These are phyloP conservation scores for Carapus acus DNA, from an alignment of 2,797 vertebrate species.

Conservation along the genomic window DNA sequence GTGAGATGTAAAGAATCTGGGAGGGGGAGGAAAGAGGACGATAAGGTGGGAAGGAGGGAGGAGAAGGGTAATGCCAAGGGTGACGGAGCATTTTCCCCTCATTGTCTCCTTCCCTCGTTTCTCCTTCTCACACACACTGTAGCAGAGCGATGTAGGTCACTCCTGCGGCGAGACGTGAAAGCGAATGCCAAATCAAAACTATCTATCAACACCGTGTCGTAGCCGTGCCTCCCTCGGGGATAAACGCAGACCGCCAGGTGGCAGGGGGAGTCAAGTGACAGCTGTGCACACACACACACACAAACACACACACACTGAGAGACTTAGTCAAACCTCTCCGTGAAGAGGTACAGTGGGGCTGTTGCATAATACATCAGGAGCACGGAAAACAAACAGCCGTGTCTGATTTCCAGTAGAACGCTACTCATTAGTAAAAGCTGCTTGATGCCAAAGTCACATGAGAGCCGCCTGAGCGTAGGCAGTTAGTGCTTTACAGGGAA, in stretches of 20 bases:
- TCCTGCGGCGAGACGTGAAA: conserved; percentile 62
- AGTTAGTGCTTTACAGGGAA: too few relatives aligned
- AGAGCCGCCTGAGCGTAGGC: not conserved
- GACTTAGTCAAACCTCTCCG: conserved; percentile 1
- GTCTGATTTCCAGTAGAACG: conserved; percentile 8
- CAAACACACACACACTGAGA: not conserved
- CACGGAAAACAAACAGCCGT: conserved; percentile 13
- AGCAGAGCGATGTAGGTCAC: conserved; percentile 67
- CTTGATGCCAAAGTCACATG: conserved; percentile 7
- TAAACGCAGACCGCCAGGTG: conserved; percentile 29
- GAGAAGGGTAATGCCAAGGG: conserved; percentile 13
- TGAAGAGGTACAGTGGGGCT: conserved; percentile 22
- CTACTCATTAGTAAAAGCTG: conserved; percentile 11
- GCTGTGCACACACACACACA: not conserved
- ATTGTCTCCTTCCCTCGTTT: conserved; percentile 19
- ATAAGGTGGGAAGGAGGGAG: conserved; percentile 10
- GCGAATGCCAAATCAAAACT: conserved; percentile 72
- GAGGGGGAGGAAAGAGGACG: conserved; percentile 4
- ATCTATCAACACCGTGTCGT: conserved; percentile 53
- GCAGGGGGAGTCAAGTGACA: conserved; percentile 18
- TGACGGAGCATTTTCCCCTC: conserved; percentile 29
- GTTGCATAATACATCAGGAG: conserved; percentile 29
- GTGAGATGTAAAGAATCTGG: conserved; percentile 18
- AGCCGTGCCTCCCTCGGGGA: conserved; percentile 38
- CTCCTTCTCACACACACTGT: conserved; percentile 16